Evolutionary conservation across 2,797 vertebrate genomes (phyloP).

Genomic region (Ficedula albicollis): DNA sequence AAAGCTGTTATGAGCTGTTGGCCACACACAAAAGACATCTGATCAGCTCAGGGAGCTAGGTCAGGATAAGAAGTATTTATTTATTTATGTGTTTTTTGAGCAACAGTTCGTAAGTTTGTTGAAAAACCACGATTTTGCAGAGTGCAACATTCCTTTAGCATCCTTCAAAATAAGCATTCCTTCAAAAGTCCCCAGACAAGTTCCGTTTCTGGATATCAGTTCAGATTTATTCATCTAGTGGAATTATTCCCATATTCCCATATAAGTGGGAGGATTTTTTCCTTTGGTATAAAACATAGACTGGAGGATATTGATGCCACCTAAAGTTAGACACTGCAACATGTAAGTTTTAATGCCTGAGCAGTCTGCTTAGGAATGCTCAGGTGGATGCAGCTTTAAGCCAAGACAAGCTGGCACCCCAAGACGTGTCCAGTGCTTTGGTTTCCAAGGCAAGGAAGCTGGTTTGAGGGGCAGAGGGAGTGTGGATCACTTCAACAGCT

Average conservation of each 20-base stretch:
- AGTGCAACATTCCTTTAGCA: neutral
- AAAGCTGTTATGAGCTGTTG: neutral
- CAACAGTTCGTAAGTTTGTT: neutral
- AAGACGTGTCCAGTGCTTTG: accelerated
- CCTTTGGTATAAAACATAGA: neutral
- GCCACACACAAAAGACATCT: neutral
- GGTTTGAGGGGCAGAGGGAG: neutral
- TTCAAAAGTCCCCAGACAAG: neutral
- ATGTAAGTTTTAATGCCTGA: neutral
- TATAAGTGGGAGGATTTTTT: neutral
- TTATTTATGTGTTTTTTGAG: constrained; percentile 28
- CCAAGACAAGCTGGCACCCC: neutral
- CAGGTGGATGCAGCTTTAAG: neutral
- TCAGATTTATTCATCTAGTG: neutral
- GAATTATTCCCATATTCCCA: neutral
- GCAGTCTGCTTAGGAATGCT: neutral
- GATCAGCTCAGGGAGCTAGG: constrained; percentile 27
- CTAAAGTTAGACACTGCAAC: neutral
- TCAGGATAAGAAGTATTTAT: constrained; percentile 30
- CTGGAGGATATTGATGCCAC: neutral
- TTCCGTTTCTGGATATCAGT: neutral
- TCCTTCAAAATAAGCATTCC: constrained; percentile 23
- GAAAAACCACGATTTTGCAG: constrained; percentile 6
- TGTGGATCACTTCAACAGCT: neutral
- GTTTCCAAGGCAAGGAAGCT: neutral